Evolutionary conservation across 2,113 vertebrate genomes (phyloP).

Genomic region (Clarias magur): DNA sequence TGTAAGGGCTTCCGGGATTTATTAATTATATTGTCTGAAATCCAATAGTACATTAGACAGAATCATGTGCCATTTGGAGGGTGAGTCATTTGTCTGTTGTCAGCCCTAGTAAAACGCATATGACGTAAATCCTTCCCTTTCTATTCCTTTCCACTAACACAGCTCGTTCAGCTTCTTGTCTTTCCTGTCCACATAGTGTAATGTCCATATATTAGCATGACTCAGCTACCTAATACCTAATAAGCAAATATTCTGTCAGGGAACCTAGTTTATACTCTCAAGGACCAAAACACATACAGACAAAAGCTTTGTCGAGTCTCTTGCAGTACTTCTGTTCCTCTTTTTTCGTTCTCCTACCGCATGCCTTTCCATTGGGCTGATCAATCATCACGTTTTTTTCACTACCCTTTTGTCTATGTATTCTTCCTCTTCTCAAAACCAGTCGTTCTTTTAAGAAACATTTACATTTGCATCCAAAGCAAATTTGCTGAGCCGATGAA

Average conservation of each 20-base stretch:
- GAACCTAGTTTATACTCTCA: slow-evolving; percentile 32
- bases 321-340: slow-evolving; percentile 15
- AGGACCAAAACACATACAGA: neutral
- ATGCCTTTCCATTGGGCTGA: neutral
- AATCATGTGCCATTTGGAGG: slow-evolving; percentile 26
- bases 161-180: neutral
- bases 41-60: neutral
- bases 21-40: neutral
- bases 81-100: slow-evolving; percentile 16
- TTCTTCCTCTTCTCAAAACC: neutral
- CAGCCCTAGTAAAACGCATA: slow-evolving; percentile 8
- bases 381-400: slow-evolving; percentile 16
- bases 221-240: slow-evolving; percentile 49
- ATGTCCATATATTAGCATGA: neutral
- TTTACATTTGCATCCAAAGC: neutral
- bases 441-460: neutral
- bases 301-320: neutral
- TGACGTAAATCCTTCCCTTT: slow-evolving; percentile 16
- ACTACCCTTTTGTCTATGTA: slow-evolving; percentile 10
- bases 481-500: neutral
- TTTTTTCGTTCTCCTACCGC: slow-evolving; percentile 12
- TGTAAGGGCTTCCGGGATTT: neutral
- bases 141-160: neutral
- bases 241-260: neutral
- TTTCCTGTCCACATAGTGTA: slow-evolving; percentile 1